A percentile compares a stretch with the other conserved stretches of the same genome.
Evolutionary conservation across 2,113 vertebrate genomes (phyloP).

Genomic region (Xerus inauris): DNA sequence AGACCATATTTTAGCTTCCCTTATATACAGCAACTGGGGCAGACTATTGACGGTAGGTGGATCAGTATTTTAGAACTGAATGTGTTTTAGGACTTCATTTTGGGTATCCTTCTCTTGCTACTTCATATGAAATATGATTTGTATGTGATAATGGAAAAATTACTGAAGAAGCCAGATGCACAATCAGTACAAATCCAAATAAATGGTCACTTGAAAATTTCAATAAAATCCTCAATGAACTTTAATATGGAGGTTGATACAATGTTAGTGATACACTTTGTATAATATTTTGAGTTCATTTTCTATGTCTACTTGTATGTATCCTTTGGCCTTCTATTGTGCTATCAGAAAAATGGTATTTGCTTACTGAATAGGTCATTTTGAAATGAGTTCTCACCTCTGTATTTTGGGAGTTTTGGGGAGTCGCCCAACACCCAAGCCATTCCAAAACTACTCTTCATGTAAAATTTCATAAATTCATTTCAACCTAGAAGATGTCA

Average conservation of each 20-base stretch:
- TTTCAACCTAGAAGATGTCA: neutral
- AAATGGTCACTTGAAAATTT: slow-evolving; percentile 35
- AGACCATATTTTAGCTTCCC: neutral
- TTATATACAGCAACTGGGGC: neutral
- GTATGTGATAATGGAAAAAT: slow-evolving; percentile 3
- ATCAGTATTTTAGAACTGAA: neutral
- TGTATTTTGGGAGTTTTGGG: neutral
- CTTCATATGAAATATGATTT: neutral
- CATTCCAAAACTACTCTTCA: slow-evolving; percentile 13
- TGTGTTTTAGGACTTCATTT: neutral
- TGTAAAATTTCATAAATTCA: slow-evolving; percentile 41
- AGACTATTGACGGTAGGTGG: neutral
- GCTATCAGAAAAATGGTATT: neutral
- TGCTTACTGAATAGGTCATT: neutral
- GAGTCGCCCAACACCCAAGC: neutral
- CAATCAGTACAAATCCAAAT: neutral
- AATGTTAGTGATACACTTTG: neutral
- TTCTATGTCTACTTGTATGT: slow-evolving; percentile 2
- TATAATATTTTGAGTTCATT: neutral
- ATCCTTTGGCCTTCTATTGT: neutral
- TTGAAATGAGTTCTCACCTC: slow-evolving; percentile 41
- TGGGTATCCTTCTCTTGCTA: neutral
- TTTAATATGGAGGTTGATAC: slow-evolving; percentile 13
- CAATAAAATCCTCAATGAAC: slow-evolving; percentile 51
- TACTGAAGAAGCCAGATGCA: neutral